Percentiles rank a stretch among this genome's conserved stretches.
phyloP scores from a whole-genome alignment of 1,140 invertebrate genomes.

The Stegodyphus mimosarum region DNA sequence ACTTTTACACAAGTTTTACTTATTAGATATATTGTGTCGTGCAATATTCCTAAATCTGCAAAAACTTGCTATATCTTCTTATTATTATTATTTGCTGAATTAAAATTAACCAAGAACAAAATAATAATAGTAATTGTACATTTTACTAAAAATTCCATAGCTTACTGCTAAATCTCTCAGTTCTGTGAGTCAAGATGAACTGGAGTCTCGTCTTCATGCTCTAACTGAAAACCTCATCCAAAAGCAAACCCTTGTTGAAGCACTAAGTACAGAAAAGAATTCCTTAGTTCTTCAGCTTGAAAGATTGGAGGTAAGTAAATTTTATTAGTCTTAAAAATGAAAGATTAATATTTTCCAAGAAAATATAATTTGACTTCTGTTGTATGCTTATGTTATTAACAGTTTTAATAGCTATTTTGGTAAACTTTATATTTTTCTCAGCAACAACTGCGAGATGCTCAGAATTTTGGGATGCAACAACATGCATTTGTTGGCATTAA shows the following conservation, averaged over 20 bases:
- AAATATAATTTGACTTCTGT: no score
- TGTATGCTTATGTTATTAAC: no score
- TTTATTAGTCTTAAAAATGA: neutral
- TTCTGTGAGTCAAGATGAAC: constrained; percentile 73
- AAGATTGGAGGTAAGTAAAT: constrained; percentile 76
- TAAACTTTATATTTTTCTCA: constrained; percentile 66
- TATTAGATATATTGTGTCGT: no score
- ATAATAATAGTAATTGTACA: no score
- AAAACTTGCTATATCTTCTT: no score
- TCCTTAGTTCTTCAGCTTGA: constrained; percentile 82
- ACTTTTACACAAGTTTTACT: no score
- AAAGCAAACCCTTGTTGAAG: constrained; percentile 82
- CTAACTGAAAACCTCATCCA: constrained; percentile 83
- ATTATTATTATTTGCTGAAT: no score
- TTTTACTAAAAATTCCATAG: constrained; percentile 55
- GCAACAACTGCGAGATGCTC: constrained; percentile 69
- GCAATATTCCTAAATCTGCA: no score
- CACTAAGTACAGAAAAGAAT: constrained; percentile 82
- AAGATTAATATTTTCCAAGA: no score
- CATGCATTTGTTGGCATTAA: constrained; percentile 72
- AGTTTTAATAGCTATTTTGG: no score
- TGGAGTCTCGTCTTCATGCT: constrained; percentile 77
- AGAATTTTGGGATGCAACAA: constrained; percentile 64
- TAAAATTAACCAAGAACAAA: no score
- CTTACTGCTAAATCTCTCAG: constrained; percentile 70